These are phyloP conservation scores for Cetonia aurata DNA, from an alignment of 2,888 invertebrate species.

Conservation along the genomic window DNA sequence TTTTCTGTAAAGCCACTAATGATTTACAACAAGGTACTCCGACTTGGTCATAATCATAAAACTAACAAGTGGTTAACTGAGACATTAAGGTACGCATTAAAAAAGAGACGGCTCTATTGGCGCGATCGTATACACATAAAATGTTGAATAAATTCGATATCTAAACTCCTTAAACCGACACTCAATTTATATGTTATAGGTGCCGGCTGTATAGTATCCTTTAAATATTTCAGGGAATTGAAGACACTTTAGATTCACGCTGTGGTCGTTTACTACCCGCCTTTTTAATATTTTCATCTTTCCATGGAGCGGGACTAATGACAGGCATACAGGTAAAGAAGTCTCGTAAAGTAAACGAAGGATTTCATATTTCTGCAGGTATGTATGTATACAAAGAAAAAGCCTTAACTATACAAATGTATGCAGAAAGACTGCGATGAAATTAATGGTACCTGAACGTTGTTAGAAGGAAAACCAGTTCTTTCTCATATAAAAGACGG, in stretches of 20 bases:
- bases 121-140: neutral
- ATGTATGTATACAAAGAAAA: neutral
- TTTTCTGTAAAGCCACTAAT: too few species aligned
- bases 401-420: neutral
- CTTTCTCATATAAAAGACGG: too few species aligned
- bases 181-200: neutral
- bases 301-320: too few species aligned
- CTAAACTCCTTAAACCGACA: conserved; percentile 6
- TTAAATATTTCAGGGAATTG: conserved; percentile 13
- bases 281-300: conserved; percentile 11
- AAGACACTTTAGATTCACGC: neutral
- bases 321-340: neutral
- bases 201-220: neutral
- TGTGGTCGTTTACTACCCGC: neutral
- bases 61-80: too few species aligned
- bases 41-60: too few species aligned
- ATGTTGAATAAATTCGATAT: neutral
- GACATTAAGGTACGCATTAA: neutral
- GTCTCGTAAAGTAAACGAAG: neutral
- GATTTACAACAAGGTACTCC: too few species aligned
- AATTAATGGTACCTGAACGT: too few species aligned
- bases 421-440: too few species aligned
- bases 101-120: neutral
- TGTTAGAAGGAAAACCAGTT: too few species aligned
- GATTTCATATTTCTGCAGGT: neutral